phyloP scores from a whole-genome alignment of 2,888 invertebrate genomes.

The Cataglyphis livida region DNA sequence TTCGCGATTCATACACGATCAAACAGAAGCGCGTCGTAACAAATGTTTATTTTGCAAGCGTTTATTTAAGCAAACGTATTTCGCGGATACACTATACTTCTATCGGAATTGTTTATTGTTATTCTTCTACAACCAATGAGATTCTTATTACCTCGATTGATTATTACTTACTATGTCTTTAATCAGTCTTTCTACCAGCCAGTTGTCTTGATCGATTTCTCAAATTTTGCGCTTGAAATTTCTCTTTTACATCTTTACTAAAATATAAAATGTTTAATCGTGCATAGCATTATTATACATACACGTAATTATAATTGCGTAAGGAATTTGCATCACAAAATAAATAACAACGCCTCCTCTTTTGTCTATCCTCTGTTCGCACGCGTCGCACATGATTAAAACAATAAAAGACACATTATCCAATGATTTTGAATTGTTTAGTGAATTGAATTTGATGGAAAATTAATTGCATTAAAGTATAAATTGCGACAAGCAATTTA shows the following conservation, averaged over 20 bases:
- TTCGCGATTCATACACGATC: not conserved
- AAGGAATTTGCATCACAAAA: constrained; percentile 11
- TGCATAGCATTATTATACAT: not conserved
- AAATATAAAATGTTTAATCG: not conserved
- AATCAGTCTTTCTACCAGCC: not conserved
- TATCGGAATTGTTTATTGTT: not conserved
- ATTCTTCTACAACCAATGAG: not conserved
- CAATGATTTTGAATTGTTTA: not conserved
- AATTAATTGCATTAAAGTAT: not conserved
- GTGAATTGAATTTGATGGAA: not conserved
- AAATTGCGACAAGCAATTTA: not conserved
- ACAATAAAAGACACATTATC: not conserved
- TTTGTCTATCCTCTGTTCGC: constrained; percentile 22
- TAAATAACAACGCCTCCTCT: constrained; percentile 14
- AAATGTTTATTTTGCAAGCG: not conserved
- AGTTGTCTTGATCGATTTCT: constrained; percentile 12
- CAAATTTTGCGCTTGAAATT: not conserved
- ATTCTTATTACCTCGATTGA: constrained; percentile 20
- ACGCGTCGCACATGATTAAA: not conserved
- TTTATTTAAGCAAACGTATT: not conserved
- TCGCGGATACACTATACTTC: not conserved
- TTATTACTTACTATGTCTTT: not conserved
- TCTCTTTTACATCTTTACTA: not conserved
- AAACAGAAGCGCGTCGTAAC: not conserved
- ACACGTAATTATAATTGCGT: constrained; percentile 7